Conservation (phyloP, 2,888 invertebrate genomes). For the Candidula unifasciata region DNA sequence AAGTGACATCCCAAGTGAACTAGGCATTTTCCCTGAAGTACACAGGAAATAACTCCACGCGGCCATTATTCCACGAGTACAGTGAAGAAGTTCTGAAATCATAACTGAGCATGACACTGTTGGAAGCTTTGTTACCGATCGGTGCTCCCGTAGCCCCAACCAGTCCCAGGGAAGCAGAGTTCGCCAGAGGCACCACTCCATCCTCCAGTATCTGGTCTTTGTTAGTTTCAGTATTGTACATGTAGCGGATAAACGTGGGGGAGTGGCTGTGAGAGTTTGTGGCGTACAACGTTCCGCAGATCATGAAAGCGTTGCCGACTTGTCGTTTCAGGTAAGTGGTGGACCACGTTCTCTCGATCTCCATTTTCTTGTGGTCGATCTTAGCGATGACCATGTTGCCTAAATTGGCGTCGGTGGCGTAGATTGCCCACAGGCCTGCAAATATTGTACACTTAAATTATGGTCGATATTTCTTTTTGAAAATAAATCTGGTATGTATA, state of each 20-base stretch:
- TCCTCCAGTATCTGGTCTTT: constrained; percentile 57
- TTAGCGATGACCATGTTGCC: constrained; percentile 70
- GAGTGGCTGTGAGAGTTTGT: constrained; percentile 63
- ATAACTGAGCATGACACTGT: constrained; percentile 68
- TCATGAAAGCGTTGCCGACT: constrained; percentile 71
- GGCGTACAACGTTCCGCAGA: constrained; percentile 72
- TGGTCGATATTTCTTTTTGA: too few species aligned
- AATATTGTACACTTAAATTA: too few species aligned
- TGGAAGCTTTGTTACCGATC: constrained; percentile 10
- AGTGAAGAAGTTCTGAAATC: constrained; percentile 65
- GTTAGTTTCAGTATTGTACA: constrained; percentile 67
- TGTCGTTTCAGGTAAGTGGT: constrained; percentile 65
- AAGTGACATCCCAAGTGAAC: background rate
- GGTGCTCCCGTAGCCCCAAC: background rate
- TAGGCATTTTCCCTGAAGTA: constrained; percentile 54
- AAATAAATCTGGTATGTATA: too few species aligned
- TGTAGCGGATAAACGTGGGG: constrained; percentile 67
- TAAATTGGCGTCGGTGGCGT: constrained; percentile 64
- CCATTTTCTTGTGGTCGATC: constrained; percentile 65
- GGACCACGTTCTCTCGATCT: constrained; percentile 65
- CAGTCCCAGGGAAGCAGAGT: constrained; percentile 29
- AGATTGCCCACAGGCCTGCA: constrained; percentile 52
- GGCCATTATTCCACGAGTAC: constrained; percentile 70
- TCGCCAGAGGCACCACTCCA: constrained; percentile 61
- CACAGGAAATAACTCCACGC: constrained; percentile 66